Conservation (phyloP, 2,113 vertebrate genomes). For the Morone saxatilis region DNA sequence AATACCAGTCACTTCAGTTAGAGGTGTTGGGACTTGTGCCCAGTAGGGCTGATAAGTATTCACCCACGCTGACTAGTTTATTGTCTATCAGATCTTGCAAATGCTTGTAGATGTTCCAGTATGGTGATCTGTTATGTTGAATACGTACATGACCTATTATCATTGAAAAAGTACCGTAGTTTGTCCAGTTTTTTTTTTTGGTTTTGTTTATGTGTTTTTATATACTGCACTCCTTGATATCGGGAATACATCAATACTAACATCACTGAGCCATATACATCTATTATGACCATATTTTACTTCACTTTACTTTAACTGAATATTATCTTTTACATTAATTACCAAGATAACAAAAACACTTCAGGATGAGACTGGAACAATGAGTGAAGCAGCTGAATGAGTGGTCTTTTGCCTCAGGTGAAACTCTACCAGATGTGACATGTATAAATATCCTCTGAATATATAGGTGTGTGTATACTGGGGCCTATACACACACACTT, state of each 20-base stretch:
- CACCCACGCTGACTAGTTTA: too few relatives aligned
- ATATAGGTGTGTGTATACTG: background rate
- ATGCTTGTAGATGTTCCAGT: too few relatives aligned
- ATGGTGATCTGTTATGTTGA: too few relatives aligned
- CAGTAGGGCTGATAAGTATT: too few relatives aligned
- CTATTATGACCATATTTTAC: background rate
- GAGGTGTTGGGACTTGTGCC: too few relatives aligned
- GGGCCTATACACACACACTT: background rate
- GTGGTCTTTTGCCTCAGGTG: slow-evolving; percentile 2
- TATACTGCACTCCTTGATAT: background rate
- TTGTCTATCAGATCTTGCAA: too few relatives aligned
- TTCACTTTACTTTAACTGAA: background rate
- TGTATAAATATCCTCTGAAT: slow-evolving; percentile 23
- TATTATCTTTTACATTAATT: background rate
- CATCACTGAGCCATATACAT: background rate
- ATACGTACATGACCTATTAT: background rate
- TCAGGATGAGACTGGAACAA: background rate
- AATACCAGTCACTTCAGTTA: too few relatives aligned
- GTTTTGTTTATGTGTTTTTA: background rate
- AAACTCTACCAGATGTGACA: slow-evolving; percentile 17
- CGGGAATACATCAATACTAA: too few relatives aligned
- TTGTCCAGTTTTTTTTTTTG: too few relatives aligned
- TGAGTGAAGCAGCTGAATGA: background rate
- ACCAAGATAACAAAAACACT: background rate
- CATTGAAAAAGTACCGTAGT: too few relatives aligned